These are phyloP conservation scores for Ectemnius continuus DNA, from an alignment of 2,888 invertebrate species.

Conservation along the genomic window DNA sequence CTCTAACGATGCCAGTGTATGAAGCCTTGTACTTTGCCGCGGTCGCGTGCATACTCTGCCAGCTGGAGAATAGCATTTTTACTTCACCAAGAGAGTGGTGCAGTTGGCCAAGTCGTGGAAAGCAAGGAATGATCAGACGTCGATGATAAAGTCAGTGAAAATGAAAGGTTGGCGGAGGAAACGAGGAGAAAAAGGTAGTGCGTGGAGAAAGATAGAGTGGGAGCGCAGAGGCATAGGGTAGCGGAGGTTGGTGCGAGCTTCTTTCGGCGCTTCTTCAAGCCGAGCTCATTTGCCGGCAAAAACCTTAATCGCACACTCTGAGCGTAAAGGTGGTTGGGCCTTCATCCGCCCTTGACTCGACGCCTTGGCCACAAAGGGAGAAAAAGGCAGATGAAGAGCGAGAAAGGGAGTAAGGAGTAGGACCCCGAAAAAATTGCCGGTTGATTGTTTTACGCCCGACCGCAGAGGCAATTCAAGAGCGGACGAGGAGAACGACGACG, in stretches of 20 bases:
- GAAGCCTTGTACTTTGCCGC: slow-evolving; percentile 61
- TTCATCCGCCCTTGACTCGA: slow-evolving; percentile 28
- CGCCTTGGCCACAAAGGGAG: slow-evolving; percentile 15
- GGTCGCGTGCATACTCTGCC: slow-evolving; percentile 49
- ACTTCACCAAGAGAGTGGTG: no score
- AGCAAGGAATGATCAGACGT: not conserved
- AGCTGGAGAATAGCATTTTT: no score
- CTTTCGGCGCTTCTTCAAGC: slow-evolving; percentile 38
- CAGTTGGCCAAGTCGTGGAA: no score
- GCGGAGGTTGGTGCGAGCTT: slow-evolving; percentile 13
- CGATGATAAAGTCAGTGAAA: slow-evolving; percentile 1
- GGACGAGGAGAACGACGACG: slow-evolving; percentile 44
- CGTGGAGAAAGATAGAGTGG: not conserved
- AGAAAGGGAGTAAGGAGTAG: slow-evolving; percentile 45
- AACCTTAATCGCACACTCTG: slow-evolving; percentile 64
- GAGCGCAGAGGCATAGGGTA: no score
- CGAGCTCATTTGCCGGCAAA: slow-evolving; percentile 51
- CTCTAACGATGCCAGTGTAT: slow-evolving; percentile 61
- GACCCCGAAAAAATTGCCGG: slow-evolving; percentile 59
- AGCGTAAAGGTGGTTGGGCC: slow-evolving; percentile 54
- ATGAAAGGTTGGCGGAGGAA: not conserved
- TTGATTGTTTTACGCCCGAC: slow-evolving; percentile 71
- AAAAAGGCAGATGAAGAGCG: slow-evolving; percentile 44
- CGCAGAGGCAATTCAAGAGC: slow-evolving; percentile 68
- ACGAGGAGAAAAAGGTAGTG: not conserved